Evolutionary conservation across 2,113 vertebrate species (phyloP).

Genomic region (Oophaga pumilio): DNA sequence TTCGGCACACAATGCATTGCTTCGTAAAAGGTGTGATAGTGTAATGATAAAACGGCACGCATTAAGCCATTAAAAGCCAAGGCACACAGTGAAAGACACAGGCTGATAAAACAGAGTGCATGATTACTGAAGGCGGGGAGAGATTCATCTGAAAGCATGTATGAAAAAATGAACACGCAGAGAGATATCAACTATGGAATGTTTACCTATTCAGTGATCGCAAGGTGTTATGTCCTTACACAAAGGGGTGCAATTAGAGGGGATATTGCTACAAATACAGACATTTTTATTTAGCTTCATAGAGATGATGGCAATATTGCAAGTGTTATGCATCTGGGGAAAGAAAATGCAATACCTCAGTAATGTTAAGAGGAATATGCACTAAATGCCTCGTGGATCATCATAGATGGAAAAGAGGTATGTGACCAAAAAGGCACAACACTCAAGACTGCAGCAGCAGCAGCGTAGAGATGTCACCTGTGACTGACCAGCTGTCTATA

Average conservation of each 20-base stretch:
- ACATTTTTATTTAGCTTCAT: not conserved
- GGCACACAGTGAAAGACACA: conserved; percentile 50
- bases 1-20: conserved; percentile 51
- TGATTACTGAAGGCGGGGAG: conserved; percentile 28
- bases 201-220: conserved; percentile 27
- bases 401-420: not conserved
- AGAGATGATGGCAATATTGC: conserved; percentile 5
- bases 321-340: not conserved
- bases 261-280: conserved; percentile 14
- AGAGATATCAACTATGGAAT: not conserved
- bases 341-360: not conserved
- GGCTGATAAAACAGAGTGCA: conserved; percentile 33
- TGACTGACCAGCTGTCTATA: not conserved
- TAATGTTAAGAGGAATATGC: not conserved
- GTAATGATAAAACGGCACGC: conserved; percentile 56
- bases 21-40: conserved; percentile 54
- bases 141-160: conserved; percentile 8
- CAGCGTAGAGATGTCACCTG: not conserved
- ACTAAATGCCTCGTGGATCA: not conserved
- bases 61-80: conserved; percentile 59
- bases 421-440: conserved; percentile 23
- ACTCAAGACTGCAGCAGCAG: not conserved
- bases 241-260: not conserved
- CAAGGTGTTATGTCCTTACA: conserved; percentile 8
- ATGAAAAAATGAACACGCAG: not conserved